Evolutionary conservation across 2,888 invertebrate species (phyloP).

Genomic region (Spodoptera littoralis): DNA sequence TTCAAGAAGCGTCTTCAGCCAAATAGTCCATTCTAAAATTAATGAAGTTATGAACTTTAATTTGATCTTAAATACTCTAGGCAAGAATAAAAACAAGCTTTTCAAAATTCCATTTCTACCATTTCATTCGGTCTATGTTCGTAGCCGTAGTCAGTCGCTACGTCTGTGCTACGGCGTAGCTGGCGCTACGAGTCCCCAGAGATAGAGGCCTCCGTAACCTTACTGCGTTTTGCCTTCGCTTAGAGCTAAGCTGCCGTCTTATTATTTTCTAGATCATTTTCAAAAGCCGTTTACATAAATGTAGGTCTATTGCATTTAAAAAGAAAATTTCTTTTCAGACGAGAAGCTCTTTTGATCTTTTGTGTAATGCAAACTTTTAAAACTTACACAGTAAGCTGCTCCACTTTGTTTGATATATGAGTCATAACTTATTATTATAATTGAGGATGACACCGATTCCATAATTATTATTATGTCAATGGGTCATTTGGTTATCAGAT

Average conservation of each 20-base stretch:
- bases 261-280: constrained; percentile 78
- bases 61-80: neutral
- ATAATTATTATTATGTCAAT: too few species aligned
- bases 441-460: too few species aligned
- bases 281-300: constrained; percentile 55
- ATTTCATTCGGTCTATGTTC: constrained; percentile 70
- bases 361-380: too few species aligned
- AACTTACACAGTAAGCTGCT: too few species aligned
- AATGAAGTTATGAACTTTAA: too few species aligned
- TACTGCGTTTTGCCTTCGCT: constrained; percentile 76
- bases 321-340: constrained; percentile 13
- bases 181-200: constrained; percentile 81
- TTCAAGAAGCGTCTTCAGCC: too few species aligned
- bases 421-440: too few species aligned
- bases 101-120: constrained; percentile 54
- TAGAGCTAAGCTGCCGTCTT: constrained; percentile 75
- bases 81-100: constrained; percentile 20
- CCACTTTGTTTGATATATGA: too few species aligned
- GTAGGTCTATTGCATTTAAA: constrained; percentile 36
- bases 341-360: neutral
- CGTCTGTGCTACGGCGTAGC: constrained; percentile 83
- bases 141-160: constrained; percentile 78
- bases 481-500: too few species aligned
- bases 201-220: constrained; percentile 75
- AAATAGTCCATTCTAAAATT: too few species aligned